Evolutionary conservation across 2,797 vertebrate genomes (phyloP), one percentile per base, ranked within the genome.

Genomic region (Hypotaenidia philippensis): DNA sequence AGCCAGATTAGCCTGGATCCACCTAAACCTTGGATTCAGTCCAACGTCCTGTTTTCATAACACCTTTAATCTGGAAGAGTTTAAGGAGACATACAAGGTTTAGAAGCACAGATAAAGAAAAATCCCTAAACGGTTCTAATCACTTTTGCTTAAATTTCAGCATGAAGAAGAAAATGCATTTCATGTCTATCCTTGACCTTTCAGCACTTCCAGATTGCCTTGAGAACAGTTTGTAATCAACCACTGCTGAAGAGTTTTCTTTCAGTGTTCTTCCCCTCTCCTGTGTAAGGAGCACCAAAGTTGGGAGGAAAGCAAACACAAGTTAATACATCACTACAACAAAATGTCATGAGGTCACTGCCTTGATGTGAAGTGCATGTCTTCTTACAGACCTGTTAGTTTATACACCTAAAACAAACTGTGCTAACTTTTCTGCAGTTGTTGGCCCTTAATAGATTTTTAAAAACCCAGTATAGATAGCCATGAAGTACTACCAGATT

Each of bases 1-100:
- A 94, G 87, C 71, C 83, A 92, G 95, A 94, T 96, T 94, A 96
- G 78, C 94, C 94, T 90, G 91, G 92, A 96, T 96, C 92, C 70
- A 93, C 91, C 88, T 93, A 89, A 92, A 95, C 83, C 74, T 61
- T 96, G 92, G 94, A 80, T 94, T 59, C 65, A 83, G 89, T 96
- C 83, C 95, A 94, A 93, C 4, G 6, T 89, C 69, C 93, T 94
- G 94, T 94, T 96, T 94, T 96, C 94, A 83, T 96, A 96, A 95
- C 87, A 94, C 72, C 84, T 90, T 84, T 90, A 84, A 94, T 96
- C 88, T 92, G 82, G 23, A 77, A 84, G 82, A 83, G 68, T 92
- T 90, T 94, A 87, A 93, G 63, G 69, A 95, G 84, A 93, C 91
- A 76, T 44, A 50, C 49, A 38, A 92, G 71, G 36, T 82, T 90